Base-by-base conservation (phyloP, 2,888 invertebrate genomes). In the Ditylenchus weischeri region DNA sequence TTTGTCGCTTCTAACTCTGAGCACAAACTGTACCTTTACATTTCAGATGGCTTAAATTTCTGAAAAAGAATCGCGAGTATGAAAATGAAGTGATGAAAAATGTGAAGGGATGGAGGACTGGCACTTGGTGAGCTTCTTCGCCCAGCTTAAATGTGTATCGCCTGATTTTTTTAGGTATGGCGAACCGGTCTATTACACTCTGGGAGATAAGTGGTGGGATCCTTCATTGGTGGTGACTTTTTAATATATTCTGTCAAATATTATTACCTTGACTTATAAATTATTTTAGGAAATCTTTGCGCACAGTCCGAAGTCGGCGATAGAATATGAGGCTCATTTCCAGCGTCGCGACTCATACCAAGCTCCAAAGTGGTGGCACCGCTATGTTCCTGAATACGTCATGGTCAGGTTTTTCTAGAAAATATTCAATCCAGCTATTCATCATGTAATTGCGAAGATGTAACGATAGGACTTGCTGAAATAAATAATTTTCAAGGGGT, bases 41-140 rank as follows among this genome's bases (percentile, higher is more conserved):
- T 21, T 79, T 60, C 59, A 80, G 80, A 57, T 80, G 79, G 78
- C 73, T 82, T 64, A 77, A 76, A 67, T 62, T 78, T 51, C 68
- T 84, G 66, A 80, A 84, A 36, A 78, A 79, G 64, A 84, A 84
- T 71, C 79, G 85, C 29, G 86, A 86, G 29, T 82, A 84, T 51
- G 86, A 86, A 73, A 81, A 82, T 58, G 84, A 84, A 64, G 73
- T 86, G 64, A 86, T 86, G 86, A 85, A 85, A 75, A 81, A 86
- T 70, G 84, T 84, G 19, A 84, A 84, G 35, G 85, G 84, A 63
- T 82, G 82, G 82, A 76, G 79, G 66, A 66, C 82, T 11, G 86
- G 86, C 59, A 86, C 84, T 15, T 82, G 83, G 75, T 38, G 29
- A 29, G 29, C 5, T 29, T 29, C 5, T 43, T 21, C 19, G n/a